Conservation (phyloP, 1,140 invertebrate species). For the Neelides sp. region DNA sequence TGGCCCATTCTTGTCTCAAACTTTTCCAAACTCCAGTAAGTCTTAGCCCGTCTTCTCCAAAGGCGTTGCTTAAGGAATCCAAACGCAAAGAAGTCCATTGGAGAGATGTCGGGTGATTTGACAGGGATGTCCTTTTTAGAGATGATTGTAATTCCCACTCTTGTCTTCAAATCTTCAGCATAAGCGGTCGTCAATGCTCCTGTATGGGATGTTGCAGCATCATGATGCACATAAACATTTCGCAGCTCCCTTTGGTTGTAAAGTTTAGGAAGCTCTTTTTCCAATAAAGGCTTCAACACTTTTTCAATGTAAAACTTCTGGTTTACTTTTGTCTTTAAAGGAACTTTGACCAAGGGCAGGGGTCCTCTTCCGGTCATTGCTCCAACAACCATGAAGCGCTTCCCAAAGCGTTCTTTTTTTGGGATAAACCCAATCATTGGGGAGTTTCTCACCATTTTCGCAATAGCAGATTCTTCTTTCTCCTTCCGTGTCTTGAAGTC, state of each 20-base stretch:
- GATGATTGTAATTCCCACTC: conserved; percentile 3
- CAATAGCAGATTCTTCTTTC: conserved; percentile 1
- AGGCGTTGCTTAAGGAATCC: conserved; percentile 6
- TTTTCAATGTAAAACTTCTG: background rate
- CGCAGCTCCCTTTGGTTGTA: background rate
- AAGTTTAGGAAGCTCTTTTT: background rate
- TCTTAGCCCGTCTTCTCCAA: background rate
- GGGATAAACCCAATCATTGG: background rate
- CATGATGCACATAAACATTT: conserved; percentile 10
- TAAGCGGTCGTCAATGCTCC: conserved; percentile 1
- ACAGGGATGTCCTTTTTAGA: conserved; percentile 5
- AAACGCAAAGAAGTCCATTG: conserved; percentile 13
- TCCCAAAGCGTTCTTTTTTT: background rate
- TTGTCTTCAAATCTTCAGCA: conserved; percentile 4
- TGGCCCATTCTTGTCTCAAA: conserved; percentile 3
- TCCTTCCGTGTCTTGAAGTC: background rate
- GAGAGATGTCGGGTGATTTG: conserved; percentile 7
- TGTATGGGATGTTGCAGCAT: conserved; percentile 2
- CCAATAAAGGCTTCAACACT: conserved; percentile 2
- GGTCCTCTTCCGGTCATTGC: conserved; percentile 7
- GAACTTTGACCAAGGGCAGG: conserved; percentile 3
- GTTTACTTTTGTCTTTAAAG: conserved; percentile 4
- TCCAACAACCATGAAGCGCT: conserved; percentile 5
- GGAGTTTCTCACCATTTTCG: background rate
- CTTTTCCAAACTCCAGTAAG: conserved; percentile 9